Evolutionary conservation across 2,797 vertebrate species (phyloP), one percentile per base, ranked within the genome.

Genomic region (Scarus forsteni): DNA sequence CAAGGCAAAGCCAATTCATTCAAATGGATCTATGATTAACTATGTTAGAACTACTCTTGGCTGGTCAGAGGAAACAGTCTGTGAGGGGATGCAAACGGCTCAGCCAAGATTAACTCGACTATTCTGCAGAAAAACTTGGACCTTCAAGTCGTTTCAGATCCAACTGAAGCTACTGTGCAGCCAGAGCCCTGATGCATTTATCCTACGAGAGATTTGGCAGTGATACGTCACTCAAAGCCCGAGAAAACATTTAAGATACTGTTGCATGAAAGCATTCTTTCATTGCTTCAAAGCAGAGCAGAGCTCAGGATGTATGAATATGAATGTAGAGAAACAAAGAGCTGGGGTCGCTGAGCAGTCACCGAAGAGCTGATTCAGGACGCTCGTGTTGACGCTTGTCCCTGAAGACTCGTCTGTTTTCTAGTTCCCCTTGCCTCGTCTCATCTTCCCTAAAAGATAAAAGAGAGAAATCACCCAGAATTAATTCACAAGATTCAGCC

Each of bases 361-460:
- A n/a, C 3, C 18, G 13, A 16, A 46, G 38, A 16, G 8, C 19
- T 52, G 61, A 10, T 60, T 53, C 11, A 49, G 48, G 58, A 35
- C 27, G 7, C 48, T 52, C 10, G 9, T 48, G 39, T 54, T 16
- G 27, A 42, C 38, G 53, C 11, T 52, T 10, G 12, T 16, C 12
- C 12, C 40, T 3, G 8, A 11, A 72, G 60, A 44, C 18, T 38
- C 71, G 10, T 59, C 49, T 67, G 35, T 1, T 38, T 69, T 74
- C 8, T 75, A 90, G 80, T 95, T 95, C 57, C 95, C 94, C 81
- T 96, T 96, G 50, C 93, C 95, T 75, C 95, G 96, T 81, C 92
- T 94, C 82, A 96, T 97, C 89, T 90, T 92, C 67, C 88, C 90
- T 97, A 93, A 58, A 66, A 70, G 70, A 70, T 88, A 75, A 69